Percentiles rank a stretch among this genome's conserved stretches.
Conservation (phyloP, 2,797 vertebrate species). For the Mareca strepera region DNA sequence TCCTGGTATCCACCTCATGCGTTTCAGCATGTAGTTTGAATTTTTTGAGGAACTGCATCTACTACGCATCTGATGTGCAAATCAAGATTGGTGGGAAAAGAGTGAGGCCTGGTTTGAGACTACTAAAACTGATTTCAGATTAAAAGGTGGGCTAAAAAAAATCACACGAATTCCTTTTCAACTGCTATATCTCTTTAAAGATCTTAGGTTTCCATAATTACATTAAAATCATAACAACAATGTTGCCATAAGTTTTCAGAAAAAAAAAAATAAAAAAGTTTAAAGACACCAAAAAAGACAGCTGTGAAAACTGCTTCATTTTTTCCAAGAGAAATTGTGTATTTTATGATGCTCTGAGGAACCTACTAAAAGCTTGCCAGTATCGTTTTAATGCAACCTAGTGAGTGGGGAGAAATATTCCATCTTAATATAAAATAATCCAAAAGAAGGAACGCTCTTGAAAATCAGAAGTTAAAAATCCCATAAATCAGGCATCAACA, state of each 20-base stretch:
- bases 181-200: slow-evolving; percentile 45
- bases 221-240: slow-evolving; percentile 61
- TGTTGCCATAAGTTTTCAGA: slow-evolving; percentile 45
- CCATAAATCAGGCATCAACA: slow-evolving; percentile 55
- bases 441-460: slow-evolving; percentile 61
- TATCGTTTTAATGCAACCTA: slow-evolving; percentile 54
- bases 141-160: slow-evolving; percentile 57
- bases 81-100: not conserved
- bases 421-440: slow-evolving; percentile 51
- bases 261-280: not conserved
- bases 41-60: slow-evolving; percentile 40
- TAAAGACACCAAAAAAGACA: slow-evolving; percentile 29
- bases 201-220: slow-evolving; percentile 75
- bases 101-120: not conserved
- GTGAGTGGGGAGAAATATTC: slow-evolving; percentile 62
- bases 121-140: slow-evolving; percentile 48
- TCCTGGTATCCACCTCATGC: not conserved
- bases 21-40: not conserved
- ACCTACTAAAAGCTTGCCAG: slow-evolving; percentile 60
- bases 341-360: slow-evolving; percentile 55
- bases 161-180: slow-evolving; percentile 29
- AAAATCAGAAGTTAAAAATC: slow-evolving; percentile 68
- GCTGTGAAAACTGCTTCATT: slow-evolving; percentile 41
- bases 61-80: slow-evolving; percentile 14
- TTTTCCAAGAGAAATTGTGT: slow-evolving; percentile 28